Percentiles rank a stretch among this genome's conserved stretches.
Evolutionary conservation across 2,797 vertebrate genomes (phyloP).

Genomic region (Bucorvus abyssinicus): DNA sequence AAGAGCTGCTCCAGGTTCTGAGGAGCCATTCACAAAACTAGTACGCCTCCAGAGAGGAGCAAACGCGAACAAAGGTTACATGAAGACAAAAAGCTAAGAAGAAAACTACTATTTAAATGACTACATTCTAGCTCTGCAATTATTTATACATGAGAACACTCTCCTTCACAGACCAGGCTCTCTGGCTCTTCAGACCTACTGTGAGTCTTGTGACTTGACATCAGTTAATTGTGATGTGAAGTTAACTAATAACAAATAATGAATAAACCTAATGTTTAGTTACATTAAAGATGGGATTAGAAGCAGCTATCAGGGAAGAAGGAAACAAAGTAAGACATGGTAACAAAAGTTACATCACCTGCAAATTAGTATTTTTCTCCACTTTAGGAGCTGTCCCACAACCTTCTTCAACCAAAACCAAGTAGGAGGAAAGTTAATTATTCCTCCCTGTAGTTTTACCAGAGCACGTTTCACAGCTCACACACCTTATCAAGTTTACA

Average conservation of each 20-base stretch:
- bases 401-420: neutral
- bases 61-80: neutral
- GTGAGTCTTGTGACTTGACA: neutral
- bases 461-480: neutral
- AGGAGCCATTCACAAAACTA: neutral
- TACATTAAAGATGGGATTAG: neutral
- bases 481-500: neutral
- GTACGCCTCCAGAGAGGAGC: neutral
- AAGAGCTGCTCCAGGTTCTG: neutral
- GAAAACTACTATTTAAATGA: neutral
- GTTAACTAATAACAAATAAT: neutral
- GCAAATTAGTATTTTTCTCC: neutral
- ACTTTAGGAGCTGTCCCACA: neutral
- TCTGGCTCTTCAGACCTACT: neutral
- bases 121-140: neutral
- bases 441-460: neutral
- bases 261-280: neutral
- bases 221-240: neutral
- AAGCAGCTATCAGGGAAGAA: neutral
- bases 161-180: neutral
- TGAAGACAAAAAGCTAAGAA: neutral
- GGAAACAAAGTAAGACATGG: neutral
- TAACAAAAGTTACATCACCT: neutral
- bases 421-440: neutral
- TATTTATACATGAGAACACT: neutral